Conservation (phyloP, 1,140 invertebrate species). For the Cydia pomonella region DNA sequence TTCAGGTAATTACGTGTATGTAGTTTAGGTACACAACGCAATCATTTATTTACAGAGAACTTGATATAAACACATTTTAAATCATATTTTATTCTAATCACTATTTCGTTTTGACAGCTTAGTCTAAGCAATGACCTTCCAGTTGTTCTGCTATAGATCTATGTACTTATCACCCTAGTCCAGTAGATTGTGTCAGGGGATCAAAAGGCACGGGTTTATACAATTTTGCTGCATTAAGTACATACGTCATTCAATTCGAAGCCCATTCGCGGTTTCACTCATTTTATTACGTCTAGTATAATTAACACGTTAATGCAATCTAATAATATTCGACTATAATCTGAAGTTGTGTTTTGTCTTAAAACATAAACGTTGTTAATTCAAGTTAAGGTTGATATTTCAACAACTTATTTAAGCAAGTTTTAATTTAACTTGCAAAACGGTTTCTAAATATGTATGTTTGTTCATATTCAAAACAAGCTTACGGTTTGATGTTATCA, state of each 20-base stretch:
- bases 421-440: not conserved
- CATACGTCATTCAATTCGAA: slow-evolving; percentile 60
- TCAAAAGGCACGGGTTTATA: slow-evolving; percentile 66
- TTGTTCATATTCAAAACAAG: not conserved
- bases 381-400: not conserved
- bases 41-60: too few species aligned
- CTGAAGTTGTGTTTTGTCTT: not conserved
- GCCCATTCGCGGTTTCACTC: slow-evolving; percentile 51
- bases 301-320: slow-evolving; percentile 34
- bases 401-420: not conserved
- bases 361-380: not conserved
- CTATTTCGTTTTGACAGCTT: too few species aligned
- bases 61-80: too few species aligned
- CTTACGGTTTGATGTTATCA: not conserved
- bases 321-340: not conserved
- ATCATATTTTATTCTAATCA: too few species aligned
- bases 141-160: slow-evolving; percentile 43
- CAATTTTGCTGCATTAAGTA: slow-evolving; percentile 65
- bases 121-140: slow-evolving; percentile 35
- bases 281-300: slow-evolving; percentile 52
- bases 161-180: slow-evolving; percentile 46
- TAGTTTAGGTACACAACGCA: too few species aligned
- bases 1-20: too few species aligned
- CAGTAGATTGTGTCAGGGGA: slow-evolving; percentile 62
- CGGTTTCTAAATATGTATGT: not conserved